Base-by-base conservation (phyloP, 2,888 invertebrate species). In the Andrena camellia region DNA sequence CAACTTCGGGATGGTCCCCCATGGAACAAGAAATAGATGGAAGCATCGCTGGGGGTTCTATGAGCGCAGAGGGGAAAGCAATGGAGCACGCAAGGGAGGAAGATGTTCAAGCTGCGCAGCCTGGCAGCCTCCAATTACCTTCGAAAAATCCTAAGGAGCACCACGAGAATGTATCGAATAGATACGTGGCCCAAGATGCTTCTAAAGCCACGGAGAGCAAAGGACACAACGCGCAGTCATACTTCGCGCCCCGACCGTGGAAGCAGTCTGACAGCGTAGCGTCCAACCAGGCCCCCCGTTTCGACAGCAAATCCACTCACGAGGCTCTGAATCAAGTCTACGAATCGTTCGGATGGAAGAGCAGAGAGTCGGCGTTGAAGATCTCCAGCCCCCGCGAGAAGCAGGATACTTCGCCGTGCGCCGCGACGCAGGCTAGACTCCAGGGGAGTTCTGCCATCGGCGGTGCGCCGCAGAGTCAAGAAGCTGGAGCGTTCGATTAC, bases 381-480 rank as follows among this genome's bases (percentile, higher is more conserved):
- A 68, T 81, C n/a, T 0, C 0, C 1, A 26, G 13, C 2, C 72
- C 67, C 0, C 8, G 3, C 0, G 8, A 8, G 2, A 10, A 1
- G 2, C 0, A 52, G 7, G 0, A 0, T 7, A 62, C 48, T 8
- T 82, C 82, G 0, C 82, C 82, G 0, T 81, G 82, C 23, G 82
- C 82, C 3, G 82, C 82, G 0, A 75, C 82, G 0, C 76, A 42
- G 1, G 75, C 59, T 0, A 78, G 57, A 13, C 13, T 77, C n/a
- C 66, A 26, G n/a, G 48, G 17, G 7, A 2, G 7, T 5, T 17
- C 42, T 13, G 13, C 42, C 13, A 3, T 3, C 10, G 4, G 0
- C 29, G 31, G 35, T 7, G 42, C 10, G 0, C 4, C n/a, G 0
- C 54, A 31, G 26, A 13, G 3, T 1, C 42, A 29, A 7, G 7